Percentiles rank a stretch among this genome's conserved stretches.
Conservation (phyloP, 1,140 invertebrate species). For the Plodia interpunctella region DNA sequence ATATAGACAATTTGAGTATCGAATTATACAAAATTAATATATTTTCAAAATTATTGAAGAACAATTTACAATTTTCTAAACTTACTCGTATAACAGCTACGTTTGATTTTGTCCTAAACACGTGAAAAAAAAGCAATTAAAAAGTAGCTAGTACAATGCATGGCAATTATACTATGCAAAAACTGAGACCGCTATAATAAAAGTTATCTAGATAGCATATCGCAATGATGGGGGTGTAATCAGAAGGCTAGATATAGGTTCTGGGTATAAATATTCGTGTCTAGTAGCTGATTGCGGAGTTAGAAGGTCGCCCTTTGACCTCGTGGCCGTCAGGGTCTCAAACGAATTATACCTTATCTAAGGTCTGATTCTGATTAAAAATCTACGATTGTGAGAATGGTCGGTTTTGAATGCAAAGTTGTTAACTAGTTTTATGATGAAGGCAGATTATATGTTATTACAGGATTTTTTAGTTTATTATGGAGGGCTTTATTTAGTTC, state of each 20-base stretch:
- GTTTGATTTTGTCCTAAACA: too few species aligned
- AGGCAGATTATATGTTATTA: too few species aligned
- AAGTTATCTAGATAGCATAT: conserved; percentile 2
- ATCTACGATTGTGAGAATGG: neutral
- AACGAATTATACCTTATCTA: neutral
- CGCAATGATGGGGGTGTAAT: neutral
- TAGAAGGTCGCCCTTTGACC: neutral
- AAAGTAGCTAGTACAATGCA: neutral
- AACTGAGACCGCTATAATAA: neutral
- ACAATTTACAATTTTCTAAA: too few species aligned
- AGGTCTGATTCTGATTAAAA: neutral
- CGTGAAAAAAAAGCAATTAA: neutral
- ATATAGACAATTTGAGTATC: too few species aligned
- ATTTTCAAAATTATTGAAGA: too few species aligned
- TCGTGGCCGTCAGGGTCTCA: neutral
- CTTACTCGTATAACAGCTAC: too few species aligned
- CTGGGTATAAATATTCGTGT: neutral
- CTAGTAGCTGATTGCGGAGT: neutral
- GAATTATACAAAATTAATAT: too few species aligned
- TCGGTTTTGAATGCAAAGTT: too few species aligned
- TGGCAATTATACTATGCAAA: neutral
- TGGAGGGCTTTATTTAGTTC: too few species aligned
- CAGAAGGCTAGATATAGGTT: neutral
- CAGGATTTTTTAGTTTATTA: too few species aligned
- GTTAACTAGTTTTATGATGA: too few species aligned